Evolutionary conservation across 2,797 vertebrate species (phyloP), one percentile per base, ranked within the genome.

Genomic region (Lithobates pipiens): DNA sequence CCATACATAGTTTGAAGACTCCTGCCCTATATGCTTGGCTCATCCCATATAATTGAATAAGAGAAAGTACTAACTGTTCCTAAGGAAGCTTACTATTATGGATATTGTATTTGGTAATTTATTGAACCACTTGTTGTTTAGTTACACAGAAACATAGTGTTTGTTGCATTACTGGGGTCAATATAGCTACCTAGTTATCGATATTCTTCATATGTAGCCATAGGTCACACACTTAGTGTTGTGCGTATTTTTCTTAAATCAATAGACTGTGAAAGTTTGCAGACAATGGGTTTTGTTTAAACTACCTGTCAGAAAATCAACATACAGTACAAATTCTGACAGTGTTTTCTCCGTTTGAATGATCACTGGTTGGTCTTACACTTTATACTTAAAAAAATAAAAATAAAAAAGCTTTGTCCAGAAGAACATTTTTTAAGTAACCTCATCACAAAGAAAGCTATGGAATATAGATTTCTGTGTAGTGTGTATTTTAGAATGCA

Each of bases 201-300:
- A 7, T 80, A 54, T 57, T 54, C 39, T 10, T 54, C 15, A 57
- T 57, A 36, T 57, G 44, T 57, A 70, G 36, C 29, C 4, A 36
- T 70, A 34, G 69, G 68, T 23, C 69, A 27, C 42, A 65, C 36
- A 23, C 8, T 46, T 46, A 46, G 44, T 61, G 73, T 65, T 82
- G 50, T 16, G 16, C 34, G 44, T 81, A 46, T 57, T 80, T 80
- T 79, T 82, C 15, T 65, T 23, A 44, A 65, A 80, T 80, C 46
- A 80, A 82, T 74, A 82, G 70, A 44, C 71, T 82, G 42, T 44
- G 32, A 54, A 54, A 54, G 50, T 75, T 44, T 63, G 54, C 34
- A 44, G 80, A 27, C 72, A 75, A 63, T 50, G 25, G 27, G 39
- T 82, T 75, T 82, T 46, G 72, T 36, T 67, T 29, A 25, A 39